These are phyloP conservation scores for Corvus hawaiiensis DNA, from an alignment of 2,113 vertebrate species.

Conservation along the genomic window DNA sequence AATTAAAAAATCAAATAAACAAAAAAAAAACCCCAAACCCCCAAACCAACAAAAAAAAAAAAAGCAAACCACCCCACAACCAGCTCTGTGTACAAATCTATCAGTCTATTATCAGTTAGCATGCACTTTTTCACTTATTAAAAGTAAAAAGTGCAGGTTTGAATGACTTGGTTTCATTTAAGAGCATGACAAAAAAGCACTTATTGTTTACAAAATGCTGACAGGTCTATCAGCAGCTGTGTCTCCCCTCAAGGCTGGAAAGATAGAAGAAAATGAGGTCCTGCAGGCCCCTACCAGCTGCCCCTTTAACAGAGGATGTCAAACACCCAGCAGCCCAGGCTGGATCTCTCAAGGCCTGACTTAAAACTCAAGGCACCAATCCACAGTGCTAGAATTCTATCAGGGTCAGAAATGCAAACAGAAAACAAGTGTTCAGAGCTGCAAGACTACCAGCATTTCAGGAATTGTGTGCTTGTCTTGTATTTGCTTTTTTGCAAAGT, in stretches of 20 bases:
- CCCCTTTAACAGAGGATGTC: neutral
- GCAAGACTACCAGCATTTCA: neutral
- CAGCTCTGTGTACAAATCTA: neutral
- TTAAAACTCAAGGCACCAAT: neutral
- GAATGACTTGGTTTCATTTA: neutral
- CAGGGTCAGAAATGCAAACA: neutral
- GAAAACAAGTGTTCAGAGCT: neutral
- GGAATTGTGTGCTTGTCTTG: neutral
- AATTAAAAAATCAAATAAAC: neutral
- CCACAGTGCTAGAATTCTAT: neutral
- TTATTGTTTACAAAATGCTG: neutral
- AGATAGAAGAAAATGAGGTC: fast-evolving
- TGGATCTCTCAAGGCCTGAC: neutral
- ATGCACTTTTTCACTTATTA: neutral
- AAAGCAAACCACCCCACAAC: neutral
- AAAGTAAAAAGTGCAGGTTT: neutral
- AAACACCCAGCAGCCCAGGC: neutral
- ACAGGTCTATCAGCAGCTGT: neutral
- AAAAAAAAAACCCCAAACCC: fast-evolving
- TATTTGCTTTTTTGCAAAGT: neutral
- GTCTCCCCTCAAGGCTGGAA: neutral
- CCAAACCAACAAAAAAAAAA: neutral
- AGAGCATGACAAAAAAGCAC: neutral
- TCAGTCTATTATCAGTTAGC: neutral
- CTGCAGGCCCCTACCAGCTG: neutral